Evolutionary conservation across 2,888 invertebrate genomes (phyloP), one percentile per base, ranked within the genome.

Genomic region (Pherbina coryleti): DNA sequence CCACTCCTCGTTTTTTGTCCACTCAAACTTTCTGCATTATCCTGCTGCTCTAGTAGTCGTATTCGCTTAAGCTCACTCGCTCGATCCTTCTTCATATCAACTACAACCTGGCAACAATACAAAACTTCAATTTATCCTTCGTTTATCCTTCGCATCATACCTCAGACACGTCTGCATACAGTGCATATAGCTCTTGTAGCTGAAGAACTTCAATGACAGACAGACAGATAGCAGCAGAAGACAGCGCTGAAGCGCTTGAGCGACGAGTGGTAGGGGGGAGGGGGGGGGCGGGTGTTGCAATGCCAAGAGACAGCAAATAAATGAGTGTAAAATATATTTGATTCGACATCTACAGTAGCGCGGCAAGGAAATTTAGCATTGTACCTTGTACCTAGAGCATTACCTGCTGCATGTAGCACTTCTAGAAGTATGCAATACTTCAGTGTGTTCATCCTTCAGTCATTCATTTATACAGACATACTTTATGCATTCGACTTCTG

Each of bases 241-340:
- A n/a, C 51, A 31, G 14, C 17, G 31, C 17, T 28, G n/a, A 3
- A n/a, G 8, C 7, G n/a, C 31, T 25, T 25, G 8, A n/a, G 4
- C 14, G 34, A 19, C n/a, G n/a, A n/a, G n/a, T n/a, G 19, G 44
- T 14, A 4, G 34, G 17, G 2, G 5, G 34, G 66, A 37, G 44
- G 1, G 5, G 3, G 57, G 19, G 28, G 25, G 25, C 19, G 28
- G 3, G 17, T 22, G 25, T 53, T 1, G 28, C 28, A 28, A 70
- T 17, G 17, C 11, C 28, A 19, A 28, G 55, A 70, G 51, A 55
- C 34, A 34, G n/a, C 37, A 66, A 64, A 66, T 74, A 74, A 74
- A 66, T 66, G 66, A 74, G 34, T 64, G 28, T 28, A 64, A 74
- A 74, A 74, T 74, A 34, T 74, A 64, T 74, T 74, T 74, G 34